A percentile compares a stretch with the other conserved stretches of the same genome.
Conservation (phyloP, 2,113 vertebrate species). For the Calidris pugnax region DNA sequence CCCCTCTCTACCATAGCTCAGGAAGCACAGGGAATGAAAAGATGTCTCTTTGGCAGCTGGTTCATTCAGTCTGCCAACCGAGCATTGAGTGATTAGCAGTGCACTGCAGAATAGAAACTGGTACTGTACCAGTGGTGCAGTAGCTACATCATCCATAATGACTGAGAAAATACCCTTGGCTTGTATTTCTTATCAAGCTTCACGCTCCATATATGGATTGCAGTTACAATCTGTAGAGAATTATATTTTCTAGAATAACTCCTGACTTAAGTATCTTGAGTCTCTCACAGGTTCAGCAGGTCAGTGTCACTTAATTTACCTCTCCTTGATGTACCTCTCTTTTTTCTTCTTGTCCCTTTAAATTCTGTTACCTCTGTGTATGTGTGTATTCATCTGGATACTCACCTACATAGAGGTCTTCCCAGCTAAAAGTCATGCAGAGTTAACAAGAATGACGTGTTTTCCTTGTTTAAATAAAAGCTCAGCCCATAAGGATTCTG, state of each 20-base stretch:
- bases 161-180: background rate
- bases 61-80: background rate
- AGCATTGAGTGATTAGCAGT: background rate
- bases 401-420: background rate
- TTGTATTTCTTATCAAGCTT: background rate
- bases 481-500: background rate
- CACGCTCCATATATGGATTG: background rate
- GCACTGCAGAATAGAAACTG: background rate
- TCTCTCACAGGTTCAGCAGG: background rate
- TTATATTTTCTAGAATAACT: background rate
- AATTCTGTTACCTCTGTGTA: background rate
- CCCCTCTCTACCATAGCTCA: background rate
- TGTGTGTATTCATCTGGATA: background rate
- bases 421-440: background rate
- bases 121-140: background rate
- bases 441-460: background rate
- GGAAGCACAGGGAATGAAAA: constrained; percentile 11
- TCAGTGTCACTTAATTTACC: background rate
- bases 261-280: background rate
- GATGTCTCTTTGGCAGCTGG: constrained; percentile 18
- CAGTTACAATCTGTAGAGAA: background rate
- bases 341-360: background rate
- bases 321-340: background rate
- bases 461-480: background rate
- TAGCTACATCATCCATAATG: background rate